phyloP scores from a whole-genome alignment of 2,888 invertebrate genomes.

The Heliconius aoede region DNA sequence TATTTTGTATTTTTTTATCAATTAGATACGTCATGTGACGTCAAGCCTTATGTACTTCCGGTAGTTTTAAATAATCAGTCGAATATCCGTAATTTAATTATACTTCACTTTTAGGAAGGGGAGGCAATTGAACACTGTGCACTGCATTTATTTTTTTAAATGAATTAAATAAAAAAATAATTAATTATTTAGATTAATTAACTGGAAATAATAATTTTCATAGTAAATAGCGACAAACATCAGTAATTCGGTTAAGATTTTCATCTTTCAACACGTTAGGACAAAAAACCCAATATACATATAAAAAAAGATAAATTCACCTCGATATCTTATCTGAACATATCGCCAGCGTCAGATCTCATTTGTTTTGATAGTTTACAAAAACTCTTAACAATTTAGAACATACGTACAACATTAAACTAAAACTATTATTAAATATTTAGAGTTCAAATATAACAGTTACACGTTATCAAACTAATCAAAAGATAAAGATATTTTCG shows the following conservation, averaged over 20 bases:
- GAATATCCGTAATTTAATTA: not conserved
- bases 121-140: too few species aligned
- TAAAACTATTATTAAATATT: not conserved
- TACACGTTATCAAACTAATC: conserved; percentile 32
- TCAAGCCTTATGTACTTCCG: not conserved
- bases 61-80: not conserved
- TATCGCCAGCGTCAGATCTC: not conserved
- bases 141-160: too few species aligned
- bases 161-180: too few species aligned
- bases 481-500: conserved; percentile 29
- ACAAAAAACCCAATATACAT: too few species aligned
- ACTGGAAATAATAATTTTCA: too few species aligned
- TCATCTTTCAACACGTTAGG: not conserved
- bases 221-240: too few species aligned
- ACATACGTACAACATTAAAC: not conserved
- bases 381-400: not conserved
- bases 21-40: not conserved
- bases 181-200: too few species aligned
- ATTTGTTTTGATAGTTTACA: not conserved
- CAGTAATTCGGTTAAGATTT: too few species aligned
- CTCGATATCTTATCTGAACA: not conserved
- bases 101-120: not conserved
- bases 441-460: conserved; percentile 25
- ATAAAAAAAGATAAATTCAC: not conserved
- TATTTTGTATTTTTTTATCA: not conserved